Evolutionary conservation across 2,797 vertebrate species (phyloP).

Genomic region (Melanotaenia nigrans): DNA sequence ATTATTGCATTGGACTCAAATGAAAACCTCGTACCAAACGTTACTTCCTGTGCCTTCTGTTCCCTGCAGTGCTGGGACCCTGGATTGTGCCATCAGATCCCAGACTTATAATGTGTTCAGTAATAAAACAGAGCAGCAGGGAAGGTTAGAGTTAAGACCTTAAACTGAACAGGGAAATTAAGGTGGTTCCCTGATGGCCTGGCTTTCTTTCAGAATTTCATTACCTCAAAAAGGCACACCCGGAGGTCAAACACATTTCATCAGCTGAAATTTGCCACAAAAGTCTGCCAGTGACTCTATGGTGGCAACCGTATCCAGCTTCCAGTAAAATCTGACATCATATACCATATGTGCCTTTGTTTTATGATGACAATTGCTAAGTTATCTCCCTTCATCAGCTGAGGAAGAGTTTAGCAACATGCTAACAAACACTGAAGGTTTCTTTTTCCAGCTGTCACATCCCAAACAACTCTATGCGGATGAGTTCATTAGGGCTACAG

Average conservation of each 20-base stretch:
- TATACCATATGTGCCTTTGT: background rate
- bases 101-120: slow-evolving; percentile 51
- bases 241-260: slow-evolving; percentile 62
- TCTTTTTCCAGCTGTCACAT: slow-evolving; percentile 10
- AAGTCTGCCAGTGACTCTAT: slow-evolving; percentile 22
- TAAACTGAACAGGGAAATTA: slow-evolving; percentile 71
- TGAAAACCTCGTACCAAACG: slow-evolving; percentile 9
- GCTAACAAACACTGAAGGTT: slow-evolving; percentile 17
- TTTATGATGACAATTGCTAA: background rate
- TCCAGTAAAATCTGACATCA: background rate
- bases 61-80: slow-evolving; percentile 24
- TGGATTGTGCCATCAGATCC: slow-evolving; percentile 55
- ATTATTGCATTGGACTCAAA: slow-evolving; percentile 13
- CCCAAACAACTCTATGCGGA: background rate
- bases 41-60: background rate
- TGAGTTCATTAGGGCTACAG: slow-evolving; percentile 28
- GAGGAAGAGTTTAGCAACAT: slow-evolving; percentile 20
- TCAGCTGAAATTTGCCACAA: slow-evolving; percentile 44
- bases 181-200: slow-evolving; percentile 59
- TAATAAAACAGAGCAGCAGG: slow-evolving; percentile 65
- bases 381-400: slow-evolving; percentile 15
- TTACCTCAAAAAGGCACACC: slow-evolving; percentile 62
- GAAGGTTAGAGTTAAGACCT: slow-evolving; percentile 70
- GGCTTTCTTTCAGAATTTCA: slow-evolving; percentile 72
- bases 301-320: slow-evolving; percentile 12